Conservation (phyloP, 2,797 vertebrate species). For the Rhinatrema bivittatum region DNA sequence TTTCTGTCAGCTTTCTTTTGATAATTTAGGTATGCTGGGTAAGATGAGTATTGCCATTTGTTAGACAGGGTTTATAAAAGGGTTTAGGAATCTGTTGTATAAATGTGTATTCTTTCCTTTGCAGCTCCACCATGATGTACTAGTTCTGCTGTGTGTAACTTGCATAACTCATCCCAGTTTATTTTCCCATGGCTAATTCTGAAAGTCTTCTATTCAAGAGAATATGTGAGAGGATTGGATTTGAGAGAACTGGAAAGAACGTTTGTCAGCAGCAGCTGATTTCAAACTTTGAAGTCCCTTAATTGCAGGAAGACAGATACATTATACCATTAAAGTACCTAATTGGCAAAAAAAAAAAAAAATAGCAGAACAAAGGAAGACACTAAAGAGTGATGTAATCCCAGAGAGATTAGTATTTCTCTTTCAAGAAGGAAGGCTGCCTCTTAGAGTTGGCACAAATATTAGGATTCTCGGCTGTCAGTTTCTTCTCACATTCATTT, state of each 20-base stretch:
- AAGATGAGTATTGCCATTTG: no score
- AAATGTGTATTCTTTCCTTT: no score
- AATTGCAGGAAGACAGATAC: slow-evolving; percentile 26
- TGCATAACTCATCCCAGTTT: no score
- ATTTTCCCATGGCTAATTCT: no score
- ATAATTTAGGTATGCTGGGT: no score
- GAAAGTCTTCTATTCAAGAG: no score
- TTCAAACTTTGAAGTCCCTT: slow-evolving; percentile 28
- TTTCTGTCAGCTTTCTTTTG: no score
- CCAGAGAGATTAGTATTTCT: slow-evolving; percentile 22
- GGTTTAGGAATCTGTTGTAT: no score
- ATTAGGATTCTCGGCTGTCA: slow-evolving; percentile 68
- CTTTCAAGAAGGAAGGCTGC: slow-evolving; percentile 36
- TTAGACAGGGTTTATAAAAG: no score
- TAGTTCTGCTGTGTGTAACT: no score
- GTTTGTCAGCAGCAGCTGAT: slow-evolving; percentile 29
- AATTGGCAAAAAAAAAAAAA: slow-evolving; percentile 19
- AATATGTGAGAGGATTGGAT: slow-evolving; percentile 20
- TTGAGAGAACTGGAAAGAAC: slow-evolving; percentile 22
- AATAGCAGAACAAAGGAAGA: slow-evolving; percentile 22
- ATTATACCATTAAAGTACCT: slow-evolving; percentile 26
- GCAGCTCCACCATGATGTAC: no score
- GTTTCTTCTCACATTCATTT: slow-evolving; percentile 75
- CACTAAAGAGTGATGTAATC: slow-evolving; percentile 32
- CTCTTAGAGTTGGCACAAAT: slow-evolving; percentile 58